Conservation (phyloP, 2,113 vertebrate genomes). For the Cygnus buccinator region DNA sequence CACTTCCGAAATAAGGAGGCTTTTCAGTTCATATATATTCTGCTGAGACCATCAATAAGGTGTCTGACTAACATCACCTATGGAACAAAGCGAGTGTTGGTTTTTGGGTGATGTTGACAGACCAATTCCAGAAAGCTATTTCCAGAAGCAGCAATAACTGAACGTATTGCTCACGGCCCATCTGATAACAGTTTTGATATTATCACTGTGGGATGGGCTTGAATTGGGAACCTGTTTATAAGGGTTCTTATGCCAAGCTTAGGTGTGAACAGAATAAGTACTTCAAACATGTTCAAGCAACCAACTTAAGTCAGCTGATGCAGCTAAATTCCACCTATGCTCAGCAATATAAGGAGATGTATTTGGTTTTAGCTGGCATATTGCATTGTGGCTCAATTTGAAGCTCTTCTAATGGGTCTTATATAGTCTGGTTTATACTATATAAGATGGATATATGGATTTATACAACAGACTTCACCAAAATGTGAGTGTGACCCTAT, state of each 20-base stretch:
- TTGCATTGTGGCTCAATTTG: not conserved
- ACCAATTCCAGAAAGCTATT: not conserved
- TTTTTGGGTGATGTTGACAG: not conserved
- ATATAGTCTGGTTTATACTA: not conserved
- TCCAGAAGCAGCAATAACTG: not conserved
- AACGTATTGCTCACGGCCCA: not conserved
- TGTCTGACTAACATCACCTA: not conserved
- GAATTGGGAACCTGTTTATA: not conserved
- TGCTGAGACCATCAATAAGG: not conserved
- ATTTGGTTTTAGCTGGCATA: not conserved
- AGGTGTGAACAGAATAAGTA: not conserved
- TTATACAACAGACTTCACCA: not conserved
- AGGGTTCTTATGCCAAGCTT: not conserved
- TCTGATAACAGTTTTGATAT: not conserved
- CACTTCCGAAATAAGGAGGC: not conserved
- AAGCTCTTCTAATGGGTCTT: not conserved
- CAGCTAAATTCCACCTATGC: not conserved
- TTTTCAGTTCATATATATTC: not conserved
- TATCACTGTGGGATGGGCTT: not conserved
- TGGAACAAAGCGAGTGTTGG: rapidly evolving
- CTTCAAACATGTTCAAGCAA: not conserved
- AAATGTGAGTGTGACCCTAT: not conserved
- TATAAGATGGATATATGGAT: too few species aligned
- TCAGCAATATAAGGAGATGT: not conserved
- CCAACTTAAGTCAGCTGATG: not conserved